A percentile compares a stretch with the other conserved stretches of the same genome.
phyloP scores from a whole-genome alignment of 2,888 invertebrate genomes.

The Frankliniella intonsa region DNA sequence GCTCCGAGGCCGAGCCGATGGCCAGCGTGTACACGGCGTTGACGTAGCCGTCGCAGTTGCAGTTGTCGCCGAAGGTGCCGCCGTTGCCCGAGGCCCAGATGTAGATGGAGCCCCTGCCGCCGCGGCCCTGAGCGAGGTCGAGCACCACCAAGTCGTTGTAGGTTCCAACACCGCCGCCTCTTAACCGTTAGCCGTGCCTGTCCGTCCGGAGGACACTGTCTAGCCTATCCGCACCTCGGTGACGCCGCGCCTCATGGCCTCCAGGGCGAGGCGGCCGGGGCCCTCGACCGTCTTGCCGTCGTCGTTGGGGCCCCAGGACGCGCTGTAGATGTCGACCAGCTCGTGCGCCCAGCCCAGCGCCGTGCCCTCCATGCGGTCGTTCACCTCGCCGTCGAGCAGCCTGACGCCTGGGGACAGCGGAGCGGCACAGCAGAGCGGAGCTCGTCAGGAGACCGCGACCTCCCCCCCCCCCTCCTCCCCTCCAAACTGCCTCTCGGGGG shows the following conservation, averaged over 20 bases:
- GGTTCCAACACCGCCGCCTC: neutral
- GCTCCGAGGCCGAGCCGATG: constrained; percentile 80
- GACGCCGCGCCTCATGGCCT: constrained; percentile 72
- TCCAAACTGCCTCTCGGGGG: no score
- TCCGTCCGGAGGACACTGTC: neutral
- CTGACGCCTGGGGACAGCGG: constrained; percentile 59
- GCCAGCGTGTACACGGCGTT: constrained; percentile 81
- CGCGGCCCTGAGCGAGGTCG: constrained; percentile 51
- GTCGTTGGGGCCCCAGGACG: constrained; percentile 92
- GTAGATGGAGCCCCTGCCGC: constrained; percentile 77
- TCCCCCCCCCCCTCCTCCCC: no score
- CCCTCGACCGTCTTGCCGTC: constrained; percentile 85
- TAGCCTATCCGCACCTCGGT: constrained; percentile 63
- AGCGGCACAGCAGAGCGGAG: neutral
- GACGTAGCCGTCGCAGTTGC: constrained; percentile 87
- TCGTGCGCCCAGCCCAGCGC: constrained; percentile 72
- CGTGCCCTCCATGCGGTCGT: constrained; percentile 80
- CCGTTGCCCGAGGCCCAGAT: constrained; percentile 95
- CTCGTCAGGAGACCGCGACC: no score
- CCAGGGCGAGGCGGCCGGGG: constrained; percentile 71
- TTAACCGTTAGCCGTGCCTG: no score
- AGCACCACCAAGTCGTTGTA: neutral
- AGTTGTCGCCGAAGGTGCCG: constrained; percentile 75
- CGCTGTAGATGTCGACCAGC: constrained; percentile 84
- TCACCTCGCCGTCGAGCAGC: constrained; percentile 81